Base-by-base conservation (phyloP, 2,113 vertebrate genomes). In the Nestor notabilis region DNA sequence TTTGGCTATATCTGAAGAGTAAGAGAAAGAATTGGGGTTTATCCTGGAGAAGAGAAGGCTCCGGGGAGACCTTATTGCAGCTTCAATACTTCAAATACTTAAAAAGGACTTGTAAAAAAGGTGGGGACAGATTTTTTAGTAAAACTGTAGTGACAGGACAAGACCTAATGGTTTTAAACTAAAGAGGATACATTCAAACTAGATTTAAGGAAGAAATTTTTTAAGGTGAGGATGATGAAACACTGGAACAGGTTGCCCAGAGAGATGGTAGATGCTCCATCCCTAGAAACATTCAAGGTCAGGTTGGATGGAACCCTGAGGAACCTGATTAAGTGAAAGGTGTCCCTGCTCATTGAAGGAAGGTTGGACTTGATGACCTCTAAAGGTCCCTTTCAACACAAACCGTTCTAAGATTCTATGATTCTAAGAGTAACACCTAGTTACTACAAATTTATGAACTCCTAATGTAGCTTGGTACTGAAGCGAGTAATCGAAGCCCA, bases 41-140 rank as follows among this genome's bases (percentile, higher is more conserved):
- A 3, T 33, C 72, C 16, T 78, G 47, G 37, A 89, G 27, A 71
- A 25, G 8, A 65, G 19, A 60, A 77, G 31, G 53, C 49, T 49
- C 20, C 1, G 1, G 28, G 44, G 25, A 50, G 3, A 46, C n/a
- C 5, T 39, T n/a, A 39, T 18, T 23, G n/a, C 1, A 1, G 15
- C 10, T 35, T 58, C 9, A 76, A n/a, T 3, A 10, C 56, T 89
- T 46, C 47, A 53, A 0, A 0, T 88, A 52, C 9, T 37, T 50
- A 52, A 61, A 72, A 25, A 9, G 8, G 3, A 4, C 9, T 75
- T 55, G 18, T 28, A 50, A 41, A 33, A 72, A 63, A 69, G 17
- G 39, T 23, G 6, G 5, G 13, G 13, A 13, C 14, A 60, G 28
- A 25, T 11, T 7, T 82, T 49, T 55, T 60, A 47, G 9, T 11